A percentile compares a stretch with the other conserved stretches of the same genome.
These are phyloP conservation scores for Ceratosolen solmsi DNA, from an alignment of 1,140 invertebrate species.

Conservation along the genomic window DNA sequence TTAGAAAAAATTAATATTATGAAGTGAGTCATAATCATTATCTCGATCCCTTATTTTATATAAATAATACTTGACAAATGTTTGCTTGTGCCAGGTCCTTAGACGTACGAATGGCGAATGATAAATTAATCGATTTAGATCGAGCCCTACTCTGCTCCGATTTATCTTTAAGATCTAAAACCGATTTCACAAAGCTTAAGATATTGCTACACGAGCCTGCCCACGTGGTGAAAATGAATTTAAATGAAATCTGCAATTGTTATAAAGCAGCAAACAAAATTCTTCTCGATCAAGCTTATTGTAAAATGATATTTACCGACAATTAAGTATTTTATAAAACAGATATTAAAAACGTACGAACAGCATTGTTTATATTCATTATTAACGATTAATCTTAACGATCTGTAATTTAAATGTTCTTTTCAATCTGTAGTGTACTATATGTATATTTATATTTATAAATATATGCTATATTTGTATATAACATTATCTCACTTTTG, in stretches of 20 bases:
- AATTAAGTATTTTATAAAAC: constrained; percentile 16
- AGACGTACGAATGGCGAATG: constrained; percentile 65
- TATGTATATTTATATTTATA: constrained; percentile 28
- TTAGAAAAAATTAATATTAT: constrained; percentile 53
- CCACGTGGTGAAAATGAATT: constrained; percentile 49
- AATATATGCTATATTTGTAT: constrained; percentile 36
- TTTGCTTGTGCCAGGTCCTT: constrained; percentile 58
- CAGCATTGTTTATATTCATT: constrained; percentile 3
- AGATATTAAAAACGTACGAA: constrained; percentile 6
- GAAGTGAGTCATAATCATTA: constrained; percentile 59
- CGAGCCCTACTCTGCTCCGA: constrained; percentile 62
- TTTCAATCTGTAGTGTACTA: constrained; percentile 13
- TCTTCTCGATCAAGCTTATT: constrained; percentile 36
- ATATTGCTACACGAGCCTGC: constrained; percentile 67
- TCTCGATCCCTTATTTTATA: constrained; percentile 18
- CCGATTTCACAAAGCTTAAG: constrained; percentile 74
- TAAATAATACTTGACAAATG: constrained; percentile 34
- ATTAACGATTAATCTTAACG: constrained; percentile 11
- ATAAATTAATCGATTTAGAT: constrained; percentile 65
- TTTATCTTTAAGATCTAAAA: constrained; percentile 70
- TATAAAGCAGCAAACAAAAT: constrained; percentile 53
- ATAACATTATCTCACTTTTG: constrained; percentile 34
- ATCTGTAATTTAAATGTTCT: constrained; percentile 40
- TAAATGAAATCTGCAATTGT: constrained; percentile 61
- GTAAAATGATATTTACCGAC: constrained; percentile 30